These are phyloP conservation scores for Poecile montanus DNA, from an alignment of 2,797 vertebrate genomes.

Conservation along the genomic window DNA sequence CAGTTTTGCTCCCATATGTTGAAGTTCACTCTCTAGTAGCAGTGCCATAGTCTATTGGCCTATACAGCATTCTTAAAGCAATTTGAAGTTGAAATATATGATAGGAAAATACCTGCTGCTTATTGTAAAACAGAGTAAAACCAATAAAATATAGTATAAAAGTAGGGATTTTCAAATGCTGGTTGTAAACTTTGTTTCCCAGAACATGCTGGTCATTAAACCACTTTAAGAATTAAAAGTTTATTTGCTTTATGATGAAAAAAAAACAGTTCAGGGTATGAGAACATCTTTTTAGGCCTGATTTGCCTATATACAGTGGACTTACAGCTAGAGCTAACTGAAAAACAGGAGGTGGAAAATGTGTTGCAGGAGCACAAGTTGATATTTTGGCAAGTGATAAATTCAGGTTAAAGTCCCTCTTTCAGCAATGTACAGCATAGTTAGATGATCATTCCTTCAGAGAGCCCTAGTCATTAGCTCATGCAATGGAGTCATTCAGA, in stretches of 20 bases:
- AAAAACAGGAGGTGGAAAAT: neutral
- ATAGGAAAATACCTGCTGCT: neutral
- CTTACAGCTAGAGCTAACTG: neutral
- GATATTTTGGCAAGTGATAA: neutral
- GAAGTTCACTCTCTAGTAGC: neutral
- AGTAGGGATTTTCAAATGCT: neutral
- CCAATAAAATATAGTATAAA: neutral
- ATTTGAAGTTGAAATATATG: neutral
- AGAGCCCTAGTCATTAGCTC: neutral
- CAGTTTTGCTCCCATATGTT: neutral
- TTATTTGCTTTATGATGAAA: conserved; percentile 1
- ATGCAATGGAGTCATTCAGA: neutral
- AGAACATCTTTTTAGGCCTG: neutral
- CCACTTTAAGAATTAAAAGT: neutral
- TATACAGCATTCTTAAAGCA: neutral
- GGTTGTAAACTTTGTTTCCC: neutral
- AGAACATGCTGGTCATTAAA: neutral
- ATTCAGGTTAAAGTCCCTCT: conserved; percentile 24
- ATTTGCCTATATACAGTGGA: neutral
- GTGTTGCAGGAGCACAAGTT: neutral
- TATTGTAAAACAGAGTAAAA: neutral
- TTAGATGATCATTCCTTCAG: neutral
- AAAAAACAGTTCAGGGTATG: neutral
- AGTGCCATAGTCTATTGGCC: neutral
- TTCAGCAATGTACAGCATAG: neutral